Evolutionary conservation across 1,140 invertebrate species (phyloP), one percentile per base, ranked within the genome.

Genomic region (Lamellibrachia luymesi): DNA sequence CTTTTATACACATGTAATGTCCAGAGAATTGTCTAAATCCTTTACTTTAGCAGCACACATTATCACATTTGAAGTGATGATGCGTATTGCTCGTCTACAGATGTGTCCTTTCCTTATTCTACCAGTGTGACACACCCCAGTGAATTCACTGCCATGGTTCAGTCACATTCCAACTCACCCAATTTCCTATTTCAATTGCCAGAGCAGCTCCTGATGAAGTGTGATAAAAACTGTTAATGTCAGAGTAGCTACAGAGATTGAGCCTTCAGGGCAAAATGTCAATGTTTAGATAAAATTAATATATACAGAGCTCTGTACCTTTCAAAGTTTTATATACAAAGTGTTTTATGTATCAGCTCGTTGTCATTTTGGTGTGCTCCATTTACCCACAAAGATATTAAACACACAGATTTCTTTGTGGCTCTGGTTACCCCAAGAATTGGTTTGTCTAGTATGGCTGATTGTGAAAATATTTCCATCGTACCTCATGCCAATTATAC

Each of bases 151-250:
- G 64, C 64, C 64, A 80, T 80, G 64, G 64, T 80, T 80, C 64
- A 80, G 4, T 80, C 13, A 10, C 64, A 2, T 80, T 80, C 64
- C 25, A 22, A 80, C 64, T 80, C 64, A 80, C 64, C 64, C 64
- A 80, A 80, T 80, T 80, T 80, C 64, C 64, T 80, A 80, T 80
- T 80, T 80, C 64, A 80, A 80, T 80, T 80, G 64, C 64, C 64
- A 22, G 64, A 80, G 13, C 64, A 80, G 64, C 64, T 80, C 64
- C 64, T 17, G 64, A 17, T 17, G 25, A 80, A 22, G 64, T 80
- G 64, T 80, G 64, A 80, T 80, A 80, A 80, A 10, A 80, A 80
- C 64, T 80, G 64, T 80, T 22, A 80, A 80, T 80, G n/a, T n/a
- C n/a, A n/a, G 64, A 80, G 64, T 80, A 22, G 13, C 4, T 22